Conservation (phyloP, 1,140 invertebrate genomes). For the Idris sp. region DNA sequence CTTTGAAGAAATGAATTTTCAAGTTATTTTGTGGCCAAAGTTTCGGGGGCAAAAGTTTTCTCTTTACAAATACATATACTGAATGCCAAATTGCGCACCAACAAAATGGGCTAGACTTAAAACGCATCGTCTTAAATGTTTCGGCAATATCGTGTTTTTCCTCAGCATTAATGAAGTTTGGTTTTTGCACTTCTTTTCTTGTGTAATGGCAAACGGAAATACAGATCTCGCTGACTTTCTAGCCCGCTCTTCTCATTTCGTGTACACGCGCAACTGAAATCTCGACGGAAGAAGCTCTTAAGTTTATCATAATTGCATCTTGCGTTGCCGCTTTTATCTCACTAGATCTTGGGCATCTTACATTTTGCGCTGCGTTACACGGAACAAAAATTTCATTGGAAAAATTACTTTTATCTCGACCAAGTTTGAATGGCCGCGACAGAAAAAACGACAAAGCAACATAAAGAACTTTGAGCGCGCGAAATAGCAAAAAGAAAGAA, state of each 20-base stretch:
- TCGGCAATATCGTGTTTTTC: too few species aligned
- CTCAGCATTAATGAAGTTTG: constrained; percentile 19
- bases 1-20: too few species aligned
- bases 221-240: constrained; percentile 32
- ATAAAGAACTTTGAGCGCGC: neutral
- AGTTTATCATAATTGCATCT: constrained; percentile 76
- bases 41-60: too few species aligned
- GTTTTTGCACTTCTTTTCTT: neutral
- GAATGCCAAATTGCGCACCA: too few species aligned
- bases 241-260: too few species aligned
- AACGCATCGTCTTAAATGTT: too few species aligned
- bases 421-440: constrained; percentile 28
- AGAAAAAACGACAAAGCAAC: constrained; percentile 11
- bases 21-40: too few species aligned
- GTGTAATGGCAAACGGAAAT: constrained; percentile 8
- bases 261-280: constrained; percentile 49
- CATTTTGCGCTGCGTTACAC: constrained; percentile 39
- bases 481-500: constrained; percentile 11
- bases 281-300: constrained; percentile 67
- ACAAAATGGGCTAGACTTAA: too few species aligned
- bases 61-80: too few species aligned
- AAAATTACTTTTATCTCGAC: constrained; percentile 50
- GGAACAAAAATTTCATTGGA: constrained; percentile 49
- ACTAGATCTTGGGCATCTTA: constrained; percentile 41
- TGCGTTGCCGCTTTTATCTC: constrained; percentile 51